These are phyloP conservation scores for Tachystola acroxantha DNA, from an alignment of 2,888 invertebrate genomes.

Conservation along the genomic window DNA sequence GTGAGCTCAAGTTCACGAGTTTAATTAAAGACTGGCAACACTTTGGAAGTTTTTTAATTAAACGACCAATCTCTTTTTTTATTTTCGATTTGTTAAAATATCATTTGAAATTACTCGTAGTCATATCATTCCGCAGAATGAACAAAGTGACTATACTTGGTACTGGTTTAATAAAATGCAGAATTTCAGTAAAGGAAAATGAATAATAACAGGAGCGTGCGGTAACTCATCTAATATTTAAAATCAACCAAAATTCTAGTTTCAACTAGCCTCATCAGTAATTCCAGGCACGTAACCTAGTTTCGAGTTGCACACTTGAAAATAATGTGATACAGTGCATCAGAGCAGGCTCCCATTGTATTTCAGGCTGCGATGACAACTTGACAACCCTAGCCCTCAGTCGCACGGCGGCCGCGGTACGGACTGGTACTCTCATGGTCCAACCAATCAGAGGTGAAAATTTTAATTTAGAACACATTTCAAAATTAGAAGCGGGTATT, in stretches of 20 bases:
- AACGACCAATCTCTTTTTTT: background rate
- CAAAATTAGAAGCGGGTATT: constrained; percentile 11
- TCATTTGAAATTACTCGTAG: no score
- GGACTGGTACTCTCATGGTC: constrained; percentile 21
- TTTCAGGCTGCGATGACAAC: constrained; percentile 16
- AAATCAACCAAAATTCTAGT: no score
- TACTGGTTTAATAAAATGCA: no score
- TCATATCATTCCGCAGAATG: no score
- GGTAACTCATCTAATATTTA: no score
- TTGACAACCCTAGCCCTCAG: constrained; percentile 39
- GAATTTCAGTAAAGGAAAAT: no score
- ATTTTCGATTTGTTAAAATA: no score
- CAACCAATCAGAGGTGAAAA: background rate
- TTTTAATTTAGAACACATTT: constrained; percentile 17
- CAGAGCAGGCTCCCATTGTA: constrained; percentile 14
- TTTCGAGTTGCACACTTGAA: constrained; percentile 30
- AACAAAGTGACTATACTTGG: no score
- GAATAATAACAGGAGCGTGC: no score
- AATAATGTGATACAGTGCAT: constrained; percentile 9
- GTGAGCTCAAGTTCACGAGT: constrained; percentile 5
- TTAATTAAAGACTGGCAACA: constrained; percentile 8
- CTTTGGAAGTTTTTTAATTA: constrained; percentile 11
- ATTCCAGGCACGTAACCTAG: constrained; percentile 26
- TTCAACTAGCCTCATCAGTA: background rate
- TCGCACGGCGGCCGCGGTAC: constrained; percentile 46